These are phyloP conservation scores for Bugula neritina DNA, from an alignment of 2,888 invertebrate genomes.

Conservation along the genomic window DNA sequence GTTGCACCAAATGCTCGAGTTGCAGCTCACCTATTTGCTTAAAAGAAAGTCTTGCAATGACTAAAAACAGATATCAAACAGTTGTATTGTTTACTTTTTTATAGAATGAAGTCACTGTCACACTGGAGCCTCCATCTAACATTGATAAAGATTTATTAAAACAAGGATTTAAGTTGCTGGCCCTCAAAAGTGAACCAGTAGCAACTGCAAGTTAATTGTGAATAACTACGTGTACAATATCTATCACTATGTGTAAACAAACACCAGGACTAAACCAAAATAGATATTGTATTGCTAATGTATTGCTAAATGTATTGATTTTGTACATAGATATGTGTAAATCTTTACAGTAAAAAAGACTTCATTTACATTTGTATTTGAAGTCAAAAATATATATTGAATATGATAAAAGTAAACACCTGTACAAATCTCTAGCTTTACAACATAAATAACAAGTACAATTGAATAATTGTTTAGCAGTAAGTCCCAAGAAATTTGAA, in stretches of 20 bases:
- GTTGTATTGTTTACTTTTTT: too few species aligned
- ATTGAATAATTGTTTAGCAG: too few species aligned
- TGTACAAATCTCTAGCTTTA: too few species aligned
- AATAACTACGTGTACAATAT: not conserved
- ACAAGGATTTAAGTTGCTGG: not conserved
- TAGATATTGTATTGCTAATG: not conserved
- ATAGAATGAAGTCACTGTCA: not conserved
- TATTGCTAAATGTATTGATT: not conserved
- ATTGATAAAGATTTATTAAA: conserved; percentile 14
- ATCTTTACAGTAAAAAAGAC: not conserved
- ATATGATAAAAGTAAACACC: too few species aligned
- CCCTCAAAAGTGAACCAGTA: not conserved
- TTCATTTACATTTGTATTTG: too few species aligned
- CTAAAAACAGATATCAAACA: too few species aligned
- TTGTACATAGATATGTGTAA: conserved; percentile 7
- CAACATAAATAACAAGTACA: too few species aligned
- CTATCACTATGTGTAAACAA: not conserved
- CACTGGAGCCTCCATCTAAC: not conserved
- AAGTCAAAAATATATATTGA: too few species aligned
- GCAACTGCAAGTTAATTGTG: not conserved
- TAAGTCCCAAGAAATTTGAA: too few species aligned
- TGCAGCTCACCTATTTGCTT: too few species aligned
- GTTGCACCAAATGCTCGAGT: too few species aligned
- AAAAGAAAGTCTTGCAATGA: too few species aligned
- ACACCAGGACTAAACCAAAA: not conserved